Base-by-base conservation (phyloP, 2,888 invertebrate species). In the Polyommatus icarus region DNA sequence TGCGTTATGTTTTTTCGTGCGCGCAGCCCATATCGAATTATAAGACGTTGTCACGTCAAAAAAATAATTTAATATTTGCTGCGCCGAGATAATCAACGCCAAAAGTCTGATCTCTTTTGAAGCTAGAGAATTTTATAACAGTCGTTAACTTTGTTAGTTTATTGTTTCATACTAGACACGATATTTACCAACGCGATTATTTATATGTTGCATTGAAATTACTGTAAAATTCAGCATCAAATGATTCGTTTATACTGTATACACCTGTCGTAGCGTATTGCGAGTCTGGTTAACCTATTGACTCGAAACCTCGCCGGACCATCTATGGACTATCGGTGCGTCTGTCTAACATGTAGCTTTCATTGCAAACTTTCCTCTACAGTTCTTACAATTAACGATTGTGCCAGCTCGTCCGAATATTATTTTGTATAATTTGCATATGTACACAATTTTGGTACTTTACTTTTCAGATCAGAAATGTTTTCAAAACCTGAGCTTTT, bases 291-390 rank as follows among this genome's bases (percentile, higher is more conserved):
- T 67, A 67, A 67, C 67, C 67, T 67, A 67, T 67, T 67, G 67
- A 67, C 67, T 67, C 29, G 15, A 67, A 32, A 67, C 67, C 67
- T 67, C 67, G 32, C 5, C 29, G 29, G 12, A 29, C 67, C 29
- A 32, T 67, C 15, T 67, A 32, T 1, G 67, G 67, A 32, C 20
- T 67, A 67, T 67, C 67, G 15, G 67, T 29, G 67, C 67, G 32
- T 67, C 67, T 29, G 67, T 67, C 67, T 32, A 67, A 32, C 67
- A 67, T 67, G 32, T 32, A 67, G 67, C 67, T 67, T 67, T 67
- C 67, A 67, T 67, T 29, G 15, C 67, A 3, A 24, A 61, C 61
- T 61, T 61, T 24, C 61, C 10, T 59, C 59, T 59, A 61, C 12
- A 18, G 54, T 18, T 18, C 18, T 5, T 5, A 61, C 24, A 24